A percentile compares a stretch with the other conserved stretches of the same genome.
Evolutionary conservation across 2,113 vertebrate species (phyloP).

Genomic region (Apodemus sylvaticus): DNA sequence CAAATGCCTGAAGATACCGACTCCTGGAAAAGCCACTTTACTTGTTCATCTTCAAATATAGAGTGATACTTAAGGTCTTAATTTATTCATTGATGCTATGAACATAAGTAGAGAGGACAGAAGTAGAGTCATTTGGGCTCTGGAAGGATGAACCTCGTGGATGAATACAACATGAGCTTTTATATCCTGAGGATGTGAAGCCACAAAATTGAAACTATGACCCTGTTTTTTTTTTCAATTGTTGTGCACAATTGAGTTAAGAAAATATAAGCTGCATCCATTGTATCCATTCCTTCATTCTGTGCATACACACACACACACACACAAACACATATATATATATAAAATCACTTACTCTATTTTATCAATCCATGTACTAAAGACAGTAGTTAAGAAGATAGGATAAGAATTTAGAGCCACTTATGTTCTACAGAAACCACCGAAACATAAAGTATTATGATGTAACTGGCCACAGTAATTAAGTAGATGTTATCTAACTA

Average conservation of each 20-base stretch:
- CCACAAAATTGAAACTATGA: background rate
- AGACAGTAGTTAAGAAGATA: background rate
- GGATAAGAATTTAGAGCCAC: background rate
- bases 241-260: background rate
- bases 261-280: background rate
- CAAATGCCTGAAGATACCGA: background rate
- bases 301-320: no score
- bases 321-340: no score
- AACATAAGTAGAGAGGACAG: background rate
- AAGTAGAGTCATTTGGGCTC: background rate
- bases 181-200: background rate
- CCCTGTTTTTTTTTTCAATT: background rate
- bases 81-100: background rate
- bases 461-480: background rate
- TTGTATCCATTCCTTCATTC: background rate
- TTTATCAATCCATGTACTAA: background rate
- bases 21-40: background rate
- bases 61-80: background rate
- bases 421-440: background rate
- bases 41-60: background rate
- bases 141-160: background rate
- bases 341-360: background rate
- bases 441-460: background rate
- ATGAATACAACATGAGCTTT: background rate
- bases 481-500: background rate